These are phyloP conservation scores for Drosophila azteca DNA, from an alignment of 1,140 invertebrate genomes.

Conservation along the genomic window DNA sequence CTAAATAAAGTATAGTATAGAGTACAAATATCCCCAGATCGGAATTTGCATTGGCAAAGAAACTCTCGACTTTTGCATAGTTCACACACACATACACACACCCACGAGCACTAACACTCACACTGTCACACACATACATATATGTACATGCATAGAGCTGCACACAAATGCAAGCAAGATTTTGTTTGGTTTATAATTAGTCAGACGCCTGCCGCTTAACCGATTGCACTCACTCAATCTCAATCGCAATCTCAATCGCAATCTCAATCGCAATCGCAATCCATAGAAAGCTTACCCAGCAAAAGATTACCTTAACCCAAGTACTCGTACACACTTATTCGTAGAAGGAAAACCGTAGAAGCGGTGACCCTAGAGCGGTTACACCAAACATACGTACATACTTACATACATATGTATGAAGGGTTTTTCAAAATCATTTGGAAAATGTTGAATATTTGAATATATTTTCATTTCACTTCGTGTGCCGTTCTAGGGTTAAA, in stretches of 20 bases:
- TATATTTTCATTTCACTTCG: too few relatives aligned
- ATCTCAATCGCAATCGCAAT: conserved; percentile 12
- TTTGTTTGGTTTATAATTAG: conserved; percentile 30
- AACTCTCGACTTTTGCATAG: conserved; percentile 65
- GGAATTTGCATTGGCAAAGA: conserved; percentile 59
- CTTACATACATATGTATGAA: too few relatives aligned
- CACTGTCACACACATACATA: conserved; percentile 21
- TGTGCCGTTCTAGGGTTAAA: too few relatives aligned
- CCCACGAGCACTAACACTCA: conserved; percentile 9
- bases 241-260: conserved; percentile 18
- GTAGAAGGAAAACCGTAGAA: too few relatives aligned
- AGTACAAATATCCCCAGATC: conserved; percentile 33
- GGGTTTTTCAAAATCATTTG: too few relatives aligned
- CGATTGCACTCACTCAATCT: conserved; percentile 42
- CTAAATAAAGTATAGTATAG: conserved; percentile 11
- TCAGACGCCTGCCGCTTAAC: conserved; percentile 47
- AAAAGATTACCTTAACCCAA: conserved; percentile 16
- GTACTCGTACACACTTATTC: background rate
- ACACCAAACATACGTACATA: too few relatives aligned
- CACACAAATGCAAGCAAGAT: conserved; percentile 42
- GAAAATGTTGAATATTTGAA: too few relatives aligned
- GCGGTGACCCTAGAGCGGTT: too few relatives aligned
- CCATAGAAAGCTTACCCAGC: conserved; percentile 10
- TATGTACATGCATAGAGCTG: conserved; percentile 33
- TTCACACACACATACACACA: conserved; percentile 54